These are phyloP conservation scores for Selenia dentaria DNA, from an alignment of 2,888 invertebrate genomes.

Conservation along the genomic window DNA sequence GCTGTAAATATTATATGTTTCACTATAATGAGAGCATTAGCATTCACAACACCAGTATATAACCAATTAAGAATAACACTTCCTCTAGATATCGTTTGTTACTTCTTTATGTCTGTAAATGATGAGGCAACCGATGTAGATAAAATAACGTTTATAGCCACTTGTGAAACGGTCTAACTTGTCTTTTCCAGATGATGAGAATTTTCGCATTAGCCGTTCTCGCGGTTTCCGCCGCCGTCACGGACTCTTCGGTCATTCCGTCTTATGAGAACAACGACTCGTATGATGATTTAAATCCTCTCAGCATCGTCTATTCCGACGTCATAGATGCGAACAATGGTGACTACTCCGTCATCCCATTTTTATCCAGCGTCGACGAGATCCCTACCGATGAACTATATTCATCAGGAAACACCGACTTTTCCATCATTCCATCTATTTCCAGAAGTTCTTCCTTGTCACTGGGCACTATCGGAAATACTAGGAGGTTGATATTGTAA, in stretches of 20 bases:
- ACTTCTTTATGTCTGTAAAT: too few species aligned
- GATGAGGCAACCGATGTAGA: too few species aligned
- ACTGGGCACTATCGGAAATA: not conserved
- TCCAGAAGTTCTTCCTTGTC: not conserved
- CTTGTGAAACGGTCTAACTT: not conserved
- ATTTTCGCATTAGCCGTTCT: constrained; percentile 34
- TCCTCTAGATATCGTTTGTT: too few species aligned
- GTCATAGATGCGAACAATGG: not conserved
- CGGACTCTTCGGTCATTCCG: constrained; percentile 33
- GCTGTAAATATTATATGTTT: too few species aligned
- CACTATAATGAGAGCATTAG: too few species aligned
- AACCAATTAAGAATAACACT: too few species aligned
- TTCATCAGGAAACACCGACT: not conserved
- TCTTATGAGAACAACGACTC: not conserved
- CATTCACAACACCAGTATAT: too few species aligned
- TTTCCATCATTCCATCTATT: not conserved
- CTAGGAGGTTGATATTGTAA: not conserved
- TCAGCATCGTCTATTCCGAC: not conserved
- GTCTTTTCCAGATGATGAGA: constrained; percentile 49
- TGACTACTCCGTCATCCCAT: not conserved
- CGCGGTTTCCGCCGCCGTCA: constrained; percentile 30
- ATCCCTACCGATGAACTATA: too few species aligned
- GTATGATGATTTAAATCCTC: not conserved
- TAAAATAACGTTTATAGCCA: too few species aligned
- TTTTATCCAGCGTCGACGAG: too few species aligned